Evolutionary conservation across 2,113 vertebrate species (phyloP).

Genomic region (Pterocles orientalis): DNA sequence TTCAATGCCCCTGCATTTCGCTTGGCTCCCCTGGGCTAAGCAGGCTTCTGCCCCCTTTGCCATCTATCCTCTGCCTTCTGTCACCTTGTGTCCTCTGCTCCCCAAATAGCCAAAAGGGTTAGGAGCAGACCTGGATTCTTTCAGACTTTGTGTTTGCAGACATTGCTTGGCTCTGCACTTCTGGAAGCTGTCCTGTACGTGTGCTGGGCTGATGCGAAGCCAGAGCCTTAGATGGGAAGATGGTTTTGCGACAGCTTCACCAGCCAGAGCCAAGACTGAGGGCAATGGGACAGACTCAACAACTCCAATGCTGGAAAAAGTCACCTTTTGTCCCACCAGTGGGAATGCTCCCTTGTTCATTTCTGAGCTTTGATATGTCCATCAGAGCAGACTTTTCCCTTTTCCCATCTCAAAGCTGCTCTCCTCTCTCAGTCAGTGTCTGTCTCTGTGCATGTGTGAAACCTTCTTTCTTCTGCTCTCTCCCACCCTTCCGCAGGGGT

Average conservation of each 20-base stretch:
- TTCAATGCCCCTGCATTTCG: background rate
- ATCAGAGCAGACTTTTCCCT: background rate
- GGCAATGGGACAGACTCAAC: background rate
- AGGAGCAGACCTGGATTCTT: background rate
- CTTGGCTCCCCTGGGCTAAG: background rate
- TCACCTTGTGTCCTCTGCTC: background rate
- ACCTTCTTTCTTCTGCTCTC: background rate
- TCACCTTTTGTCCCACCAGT: conserved; percentile 21
- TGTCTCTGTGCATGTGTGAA: fast-evolving
- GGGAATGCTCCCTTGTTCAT: background rate
- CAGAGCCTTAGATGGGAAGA: background rate
- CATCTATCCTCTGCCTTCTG: background rate
- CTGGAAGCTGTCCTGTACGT: background rate
- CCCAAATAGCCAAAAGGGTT: background rate
- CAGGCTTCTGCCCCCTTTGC: background rate
- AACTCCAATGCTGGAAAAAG: background rate
- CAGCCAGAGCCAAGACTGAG: conserved; percentile 8
- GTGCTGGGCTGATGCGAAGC: background rate
- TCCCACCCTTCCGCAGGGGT: background rate
- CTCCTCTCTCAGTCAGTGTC: background rate
- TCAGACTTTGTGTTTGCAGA: conserved; percentile 12
- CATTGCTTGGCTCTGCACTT: background rate
- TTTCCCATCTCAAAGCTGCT: background rate
- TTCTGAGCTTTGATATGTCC: background rate
- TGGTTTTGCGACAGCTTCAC: background rate